Evolutionary conservation across 2,113 vertebrate species (phyloP).

Genomic region (Poecile atricapillus): DNA sequence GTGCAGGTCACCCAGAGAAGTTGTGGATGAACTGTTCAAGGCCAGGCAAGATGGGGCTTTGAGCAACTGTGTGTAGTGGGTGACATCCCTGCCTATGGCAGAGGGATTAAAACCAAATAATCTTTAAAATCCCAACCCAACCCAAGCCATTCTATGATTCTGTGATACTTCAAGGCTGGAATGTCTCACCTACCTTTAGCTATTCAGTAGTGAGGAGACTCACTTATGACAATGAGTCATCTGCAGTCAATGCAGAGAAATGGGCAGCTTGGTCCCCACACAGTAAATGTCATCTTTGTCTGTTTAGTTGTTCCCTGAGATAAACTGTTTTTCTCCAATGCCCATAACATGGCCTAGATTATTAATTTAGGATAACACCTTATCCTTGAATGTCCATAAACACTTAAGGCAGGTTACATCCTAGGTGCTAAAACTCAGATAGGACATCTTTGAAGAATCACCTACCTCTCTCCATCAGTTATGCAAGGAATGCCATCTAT

Average conservation of each 20-base stretch:
- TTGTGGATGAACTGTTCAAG: not conserved
- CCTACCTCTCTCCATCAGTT: not conserved
- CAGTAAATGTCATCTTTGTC: not conserved
- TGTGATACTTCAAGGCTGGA: not conserved
- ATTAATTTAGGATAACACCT: not conserved
- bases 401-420: fast-evolving
- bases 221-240: fast-evolving
- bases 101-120: not conserved
- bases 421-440: not conserved
- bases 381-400: not conserved
- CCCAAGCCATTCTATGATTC: not conserved
- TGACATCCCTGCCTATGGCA: not conserved
- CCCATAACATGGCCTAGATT: not conserved
- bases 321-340: not conserved
- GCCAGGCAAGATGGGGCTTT: not conserved
- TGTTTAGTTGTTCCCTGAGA: not conserved
- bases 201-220: not conserved
- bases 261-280: not conserved
- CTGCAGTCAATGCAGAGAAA: not conserved
- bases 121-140: not conserved
- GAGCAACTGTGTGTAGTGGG: not conserved
- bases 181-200: not conserved
- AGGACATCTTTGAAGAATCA: not conserved
- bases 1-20: not conserved
- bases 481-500: not conserved